These are phyloP conservation scores for Pseudomyrmex pallidus DNA, from an alignment of 1,140 invertebrate species.

Conservation along the genomic window DNA sequence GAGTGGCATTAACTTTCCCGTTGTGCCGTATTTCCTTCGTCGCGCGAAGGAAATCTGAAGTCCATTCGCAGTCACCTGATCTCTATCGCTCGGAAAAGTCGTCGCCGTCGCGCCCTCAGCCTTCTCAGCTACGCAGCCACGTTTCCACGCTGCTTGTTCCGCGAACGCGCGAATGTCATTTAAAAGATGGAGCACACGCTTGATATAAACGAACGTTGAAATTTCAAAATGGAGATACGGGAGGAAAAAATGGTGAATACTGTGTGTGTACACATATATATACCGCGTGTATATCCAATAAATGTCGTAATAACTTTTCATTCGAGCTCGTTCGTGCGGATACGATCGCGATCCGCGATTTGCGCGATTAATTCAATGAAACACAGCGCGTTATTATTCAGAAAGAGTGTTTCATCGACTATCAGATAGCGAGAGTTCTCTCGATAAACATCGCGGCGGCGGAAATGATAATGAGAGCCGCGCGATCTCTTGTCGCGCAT, in stretches of 20 bases:
- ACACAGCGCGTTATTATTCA: slow-evolving; percentile 7
- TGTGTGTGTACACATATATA: not conserved
- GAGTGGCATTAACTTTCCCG: slow-evolving; percentile 67
- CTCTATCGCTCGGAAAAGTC: slow-evolving; percentile 48
- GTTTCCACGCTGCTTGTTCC: not conserved
- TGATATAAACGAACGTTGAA: slow-evolving; percentile 17
- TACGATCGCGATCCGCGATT: slow-evolving; percentile 1
- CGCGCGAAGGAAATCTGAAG: slow-evolving; percentile 64
- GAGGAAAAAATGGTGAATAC: not conserved
- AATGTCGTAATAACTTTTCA: slow-evolving; percentile 34
- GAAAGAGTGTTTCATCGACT: slow-evolving; percentile 15
- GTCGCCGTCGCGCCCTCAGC: not conserved
- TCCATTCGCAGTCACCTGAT: slow-evolving; percentile 58
- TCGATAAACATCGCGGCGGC: slow-evolving; percentile 13
- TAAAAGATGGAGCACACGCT: not conserved
- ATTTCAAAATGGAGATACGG: not conserved
- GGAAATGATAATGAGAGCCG: slow-evolving; percentile 42
- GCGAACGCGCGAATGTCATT: not conserved
- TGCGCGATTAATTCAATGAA: slow-evolving; percentile 18
- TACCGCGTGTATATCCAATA: not conserved
- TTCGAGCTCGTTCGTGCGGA: not conserved
- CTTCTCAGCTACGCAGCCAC: not conserved
- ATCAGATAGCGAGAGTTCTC: slow-evolving; percentile 1
- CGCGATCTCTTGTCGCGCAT: slow-evolving; percentile 2
- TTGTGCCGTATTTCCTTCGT: slow-evolving; percentile 54